Base-by-base conservation (phyloP, 1,140 invertebrate species). In the Habropoda laboriosa region DNA sequence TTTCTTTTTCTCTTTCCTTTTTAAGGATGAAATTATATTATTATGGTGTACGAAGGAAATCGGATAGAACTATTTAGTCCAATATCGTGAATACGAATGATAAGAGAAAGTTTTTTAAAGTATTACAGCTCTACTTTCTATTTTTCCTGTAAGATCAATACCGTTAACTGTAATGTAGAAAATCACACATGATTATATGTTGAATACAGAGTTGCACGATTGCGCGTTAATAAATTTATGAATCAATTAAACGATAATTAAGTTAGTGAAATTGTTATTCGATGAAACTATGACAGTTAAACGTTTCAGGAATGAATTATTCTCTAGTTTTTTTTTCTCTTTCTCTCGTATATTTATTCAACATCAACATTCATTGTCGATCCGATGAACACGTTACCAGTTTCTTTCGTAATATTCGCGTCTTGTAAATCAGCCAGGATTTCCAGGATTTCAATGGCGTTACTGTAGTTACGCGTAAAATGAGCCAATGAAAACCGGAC, bases 41-140 rank as follows among this genome's bases (percentile, higher is more conserved):
- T 6, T 6, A 42, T 51, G 4, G 21, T n/a, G n/a, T 5, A 0
- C 4, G 10, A 13, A 57, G 13, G 16, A 57, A 57, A 32, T 32
- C 2, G n/a, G n/a, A n/a, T n/a, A n/a, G n/a, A 57, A 21, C 8
- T 32, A 32, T 49, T 18, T 21, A 49, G 5, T 16, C 12, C n/a
- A n/a, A 40, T 42, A 18, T 63, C 27, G 24, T 32, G 42, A 21
- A 32, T 30, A 30, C 10, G 16, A 47, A 8, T 47, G 61, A 47
- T 40, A 61, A 30, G 61, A 64, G 61, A 64, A 64, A 64, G 61
- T 64, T 63, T 64, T 60, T 64, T 64, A 47, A 64, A 64, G 61
- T 64, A 30, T 45, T 30, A 47, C 40, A 64, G 27, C n/a, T 64
- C 40, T n/a, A 64, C 61, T 64, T 64, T 64, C 61, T 64, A 64